phyloP scores from a whole-genome alignment of 2,888 invertebrate genomes.

The Drosophila rubida region DNA sequence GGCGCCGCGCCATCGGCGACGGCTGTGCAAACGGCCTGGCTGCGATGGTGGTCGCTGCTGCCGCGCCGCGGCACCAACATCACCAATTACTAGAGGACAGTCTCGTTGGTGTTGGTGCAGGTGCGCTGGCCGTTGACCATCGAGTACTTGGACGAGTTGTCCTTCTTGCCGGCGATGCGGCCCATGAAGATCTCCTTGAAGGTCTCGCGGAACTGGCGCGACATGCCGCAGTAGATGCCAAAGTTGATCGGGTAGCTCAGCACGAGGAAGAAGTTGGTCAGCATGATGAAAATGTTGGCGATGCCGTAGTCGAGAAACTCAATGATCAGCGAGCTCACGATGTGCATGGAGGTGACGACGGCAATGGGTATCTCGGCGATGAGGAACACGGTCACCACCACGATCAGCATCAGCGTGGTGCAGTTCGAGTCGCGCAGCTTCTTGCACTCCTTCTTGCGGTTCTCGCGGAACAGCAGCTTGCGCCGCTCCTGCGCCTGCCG shows the following conservation, averaged over 20 bases:
- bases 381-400: conserved; percentile 93
- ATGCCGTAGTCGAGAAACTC: conserved; percentile 91
- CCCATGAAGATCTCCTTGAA: conserved; percentile 92
- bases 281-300: conserved; percentile 91
- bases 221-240: conserved; percentile 98
- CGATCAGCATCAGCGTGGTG: conserved; percentile 94
- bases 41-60: conserved; percentile 72
- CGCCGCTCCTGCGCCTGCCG: conserved; percentile 92
- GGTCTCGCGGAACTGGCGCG: conserved; percentile 96
- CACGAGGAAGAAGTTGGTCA: conserved; percentile 96
- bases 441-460: conserved; percentile 92
- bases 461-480: conserved; percentile 91
- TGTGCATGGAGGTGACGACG: conserved; percentile 92
- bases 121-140: conserved; percentile 93
- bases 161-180: conserved; percentile 86
- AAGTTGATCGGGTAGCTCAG: conserved; percentile 97
- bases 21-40: conserved; percentile 54
- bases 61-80: conserved; percentile 79
- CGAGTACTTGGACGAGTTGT: conserved; percentile 91
- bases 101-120: conserved; percentile 94
- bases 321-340: conserved; percentile 90
- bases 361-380: conserved; percentile 93
- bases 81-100: conserved; percentile 86
- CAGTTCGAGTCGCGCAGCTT: conserved; percentile 91
- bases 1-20: conserved; percentile 27